Conservation (phyloP, 1,140 invertebrate species). For the Batillaria attramentaria region DNA sequence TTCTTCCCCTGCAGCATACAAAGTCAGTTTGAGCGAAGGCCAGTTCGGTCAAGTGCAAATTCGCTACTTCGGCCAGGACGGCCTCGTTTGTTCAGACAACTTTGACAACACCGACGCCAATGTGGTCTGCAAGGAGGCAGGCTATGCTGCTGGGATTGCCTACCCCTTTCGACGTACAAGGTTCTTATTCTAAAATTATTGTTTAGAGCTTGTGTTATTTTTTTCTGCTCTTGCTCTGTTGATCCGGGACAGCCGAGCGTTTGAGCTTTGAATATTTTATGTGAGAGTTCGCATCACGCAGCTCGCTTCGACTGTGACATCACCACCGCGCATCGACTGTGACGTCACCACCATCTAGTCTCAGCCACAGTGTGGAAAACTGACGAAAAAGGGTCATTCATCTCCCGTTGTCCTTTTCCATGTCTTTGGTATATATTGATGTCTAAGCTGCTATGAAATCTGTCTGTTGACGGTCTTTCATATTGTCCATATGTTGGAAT, state of each 20-base stretch:
- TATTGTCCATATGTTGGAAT: too few species aligned
- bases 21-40: conserved; percentile 44
- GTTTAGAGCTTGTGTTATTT: too few species aligned
- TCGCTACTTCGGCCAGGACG: conserved; percentile 49
- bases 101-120: conserved; percentile 60
- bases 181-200: neutral
- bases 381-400: too few species aligned
- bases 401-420: too few species aligned
- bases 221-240: too few species aligned
- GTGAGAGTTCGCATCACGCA: neutral
- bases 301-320: too few species aligned
- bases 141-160: conserved; percentile 53
- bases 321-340: too few species aligned
- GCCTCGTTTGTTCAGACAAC: conserved; percentile 59
- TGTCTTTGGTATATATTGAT: too few species aligned
- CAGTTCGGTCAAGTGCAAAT: conserved; percentile 48
- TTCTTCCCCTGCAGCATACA: conserved; percentile 46
- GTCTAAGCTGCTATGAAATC: too few species aligned
- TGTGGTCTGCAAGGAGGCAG: conserved; percentile 60
- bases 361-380: too few species aligned
- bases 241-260: neutral
- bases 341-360: too few species aligned
- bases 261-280: neutral
- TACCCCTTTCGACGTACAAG: conserved; percentile 35
- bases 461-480: too few species aligned